Evolutionary conservation across 2,797 vertebrate genomes (phyloP).

Genomic region (Sarcoramphus papa): DNA sequence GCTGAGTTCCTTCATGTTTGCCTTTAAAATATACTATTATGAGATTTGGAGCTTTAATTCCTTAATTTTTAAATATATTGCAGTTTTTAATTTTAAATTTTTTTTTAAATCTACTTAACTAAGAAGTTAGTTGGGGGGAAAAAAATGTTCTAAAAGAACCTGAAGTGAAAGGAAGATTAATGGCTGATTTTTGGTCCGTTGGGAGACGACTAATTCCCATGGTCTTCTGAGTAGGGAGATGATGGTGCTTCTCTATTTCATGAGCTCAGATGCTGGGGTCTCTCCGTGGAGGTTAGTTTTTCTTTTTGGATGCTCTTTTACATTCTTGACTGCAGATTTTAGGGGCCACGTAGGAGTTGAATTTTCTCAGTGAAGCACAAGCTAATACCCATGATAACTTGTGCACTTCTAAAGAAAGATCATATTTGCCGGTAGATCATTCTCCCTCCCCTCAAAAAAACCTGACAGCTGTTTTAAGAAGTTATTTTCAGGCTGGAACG

Average conservation of each 20-base stretch:
- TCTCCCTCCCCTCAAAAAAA: not conserved
- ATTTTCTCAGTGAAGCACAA: not conserved
- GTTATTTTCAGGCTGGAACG: constrained; percentile 57
- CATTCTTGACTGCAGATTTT: not conserved
- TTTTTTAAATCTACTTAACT: not conserved
- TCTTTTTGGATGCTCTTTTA: not conserved
- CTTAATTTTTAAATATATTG: not conserved
- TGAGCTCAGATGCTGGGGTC: not conserved
- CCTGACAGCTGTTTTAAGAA: constrained; percentile 47
- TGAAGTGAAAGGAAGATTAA: not conserved
- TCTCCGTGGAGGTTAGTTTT: not conserved
- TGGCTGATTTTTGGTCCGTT: not conserved
- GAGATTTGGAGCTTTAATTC: not conserved
- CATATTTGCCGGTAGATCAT: not conserved
- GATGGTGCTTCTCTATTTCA: fast-evolving
- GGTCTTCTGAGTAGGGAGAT: not conserved
- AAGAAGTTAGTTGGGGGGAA: not conserved
- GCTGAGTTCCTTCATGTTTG: not conserved
- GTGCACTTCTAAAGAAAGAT: not conserved
- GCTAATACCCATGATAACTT: not conserved
- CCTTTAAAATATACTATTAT: not conserved
- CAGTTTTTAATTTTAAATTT: not conserved
- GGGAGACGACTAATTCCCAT: not conserved
- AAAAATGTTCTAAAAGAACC: not conserved
- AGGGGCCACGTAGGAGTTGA: not conserved